Evolutionary conservation across 2,888 invertebrate species (phyloP).

Genomic region (Idaea straminata): DNA sequence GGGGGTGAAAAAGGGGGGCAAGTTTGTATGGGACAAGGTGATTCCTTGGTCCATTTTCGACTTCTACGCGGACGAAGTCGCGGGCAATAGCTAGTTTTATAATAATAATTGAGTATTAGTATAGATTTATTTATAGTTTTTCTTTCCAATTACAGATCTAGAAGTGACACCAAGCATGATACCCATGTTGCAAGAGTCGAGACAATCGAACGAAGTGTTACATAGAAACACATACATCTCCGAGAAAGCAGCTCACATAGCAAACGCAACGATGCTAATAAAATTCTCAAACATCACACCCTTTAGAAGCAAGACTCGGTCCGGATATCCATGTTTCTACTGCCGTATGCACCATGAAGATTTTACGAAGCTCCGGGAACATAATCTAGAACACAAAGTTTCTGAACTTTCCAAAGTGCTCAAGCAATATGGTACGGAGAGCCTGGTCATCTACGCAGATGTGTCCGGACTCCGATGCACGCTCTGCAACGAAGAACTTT

Average conservation of each 20-base stretch:
- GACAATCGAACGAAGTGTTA: not conserved
- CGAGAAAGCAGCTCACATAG: conserved; percentile 33
- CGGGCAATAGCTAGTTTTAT: no score
- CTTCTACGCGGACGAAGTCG: no score
- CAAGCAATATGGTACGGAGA: conserved; percentile 33
- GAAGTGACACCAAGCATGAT: conserved; percentile 28
- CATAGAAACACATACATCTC: conserved; percentile 15
- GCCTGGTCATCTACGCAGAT: conserved; percentile 41
- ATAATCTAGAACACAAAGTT: conserved; percentile 24
- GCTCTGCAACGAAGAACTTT: conserved; percentile 31
- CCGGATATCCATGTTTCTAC: conserved; percentile 44
- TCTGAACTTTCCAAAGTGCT: conserved; percentile 27
- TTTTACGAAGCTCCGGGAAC: conserved; percentile 30
- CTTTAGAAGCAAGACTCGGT: conserved; percentile 39
- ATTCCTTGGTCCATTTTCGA: no score
- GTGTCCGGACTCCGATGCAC: conserved; percentile 39
- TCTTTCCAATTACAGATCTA: conserved; percentile 31
- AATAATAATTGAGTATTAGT: no score
- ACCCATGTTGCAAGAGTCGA: not conserved
- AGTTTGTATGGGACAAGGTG: no score
- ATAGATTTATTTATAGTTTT: not conserved
- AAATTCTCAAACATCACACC: conserved; percentile 41
- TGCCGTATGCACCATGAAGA: conserved; percentile 34
- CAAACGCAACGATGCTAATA: conserved; percentile 37
- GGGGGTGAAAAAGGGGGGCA: no score